Conservation (phyloP, 2,888 invertebrate species). For the Scaptomyza cyrtandrae region DNA sequence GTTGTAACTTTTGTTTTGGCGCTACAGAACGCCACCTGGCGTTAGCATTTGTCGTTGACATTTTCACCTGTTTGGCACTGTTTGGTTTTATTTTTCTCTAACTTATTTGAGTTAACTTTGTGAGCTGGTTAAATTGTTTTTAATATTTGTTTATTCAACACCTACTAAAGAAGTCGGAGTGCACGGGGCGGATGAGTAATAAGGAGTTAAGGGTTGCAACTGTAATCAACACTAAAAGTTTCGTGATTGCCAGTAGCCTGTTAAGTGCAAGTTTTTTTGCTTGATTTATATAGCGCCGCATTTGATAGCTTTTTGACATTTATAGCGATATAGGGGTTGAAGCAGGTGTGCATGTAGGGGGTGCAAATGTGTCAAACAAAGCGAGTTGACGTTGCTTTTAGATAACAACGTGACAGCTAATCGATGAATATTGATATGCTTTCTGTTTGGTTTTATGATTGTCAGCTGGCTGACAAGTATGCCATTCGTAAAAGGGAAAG, state of each 20-base stretch:
- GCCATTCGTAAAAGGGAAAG: background rate
- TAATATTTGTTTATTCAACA: constrained; percentile 45
- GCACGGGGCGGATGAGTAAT: background rate
- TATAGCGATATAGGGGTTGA: constrained; percentile 25
- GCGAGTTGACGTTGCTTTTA: constrained; percentile 35
- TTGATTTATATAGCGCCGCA: constrained; percentile 57
- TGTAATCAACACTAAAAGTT: constrained; percentile 9
- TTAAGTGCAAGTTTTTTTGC: constrained; percentile 29
- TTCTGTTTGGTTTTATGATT: constrained; percentile 29
- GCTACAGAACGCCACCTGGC: constrained; percentile 52
- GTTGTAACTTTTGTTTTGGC: constrained; percentile 31
- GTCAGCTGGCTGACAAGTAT: constrained; percentile 12
- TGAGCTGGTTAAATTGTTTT: constrained; percentile 54
- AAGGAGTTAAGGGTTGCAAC: background rate
- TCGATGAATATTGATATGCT: constrained; percentile 64
- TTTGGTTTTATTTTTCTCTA: constrained; percentile 15
- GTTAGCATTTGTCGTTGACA: constrained; percentile 74
- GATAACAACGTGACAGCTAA: constrained; percentile 72
- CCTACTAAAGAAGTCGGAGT: background rate
- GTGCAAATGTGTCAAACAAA: background rate
- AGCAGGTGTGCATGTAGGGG: too few species aligned
- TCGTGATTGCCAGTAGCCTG: constrained; percentile 56
- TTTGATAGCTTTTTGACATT: constrained; percentile 63
- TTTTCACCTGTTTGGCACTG: constrained; percentile 59
- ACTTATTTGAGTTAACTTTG: constrained; percentile 41